Base-by-base conservation (phyloP, 1,140 invertebrate species). In the Sycophaga agraensis region DNA sequence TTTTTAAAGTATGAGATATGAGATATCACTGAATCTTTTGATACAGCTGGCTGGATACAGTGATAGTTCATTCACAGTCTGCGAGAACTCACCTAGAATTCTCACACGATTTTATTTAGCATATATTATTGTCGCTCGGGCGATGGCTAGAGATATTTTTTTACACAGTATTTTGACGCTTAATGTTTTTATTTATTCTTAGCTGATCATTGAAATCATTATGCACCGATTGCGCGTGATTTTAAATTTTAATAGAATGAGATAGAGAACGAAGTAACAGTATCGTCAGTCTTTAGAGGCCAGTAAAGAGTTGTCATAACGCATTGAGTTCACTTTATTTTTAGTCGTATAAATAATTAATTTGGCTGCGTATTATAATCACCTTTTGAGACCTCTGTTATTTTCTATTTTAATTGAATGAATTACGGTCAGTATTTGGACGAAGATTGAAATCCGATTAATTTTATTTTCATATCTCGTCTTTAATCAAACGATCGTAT, bases 1-100 rank as follows among this genome's bases (percentile, higher is more conserved):
- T n/a, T n/a, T n/a, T n/a, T n/a, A n/a, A n/a, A n/a, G n/a, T n/a
- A 28, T 22, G 19, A 31, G 53, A 59, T 59, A 59, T 49, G 8
- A 50, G 35, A 59, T 59, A 59, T 49, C 45, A 35, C 28, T 28
- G 7, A 39, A 16, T 49, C 56, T 19, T 22, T 59, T 45, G 19
- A 37, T 31, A 9, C 4, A 59, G 37, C 51, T 59, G 9, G 22
- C 4, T 16, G 51, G 28, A 16, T 34, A 46, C 17, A 49, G n/a
- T 37, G 7, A 37, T 48, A 34, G 16, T n/a, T 11, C 3, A 37
- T 48, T 16, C 28, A 35, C 21, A 21, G 28, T 46, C 0, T 6
- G 19, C 4, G 43, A 26, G 3, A 40, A 26, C 3, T 28, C 34
- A 31, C 34, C 34, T 35, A 46, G 9, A 49, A 49, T 17, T 39